A percentile compares a stretch with the other conserved stretches of the same genome.
Evolutionary conservation across 2,113 vertebrate genomes (phyloP).

Genomic region (Xiphophorus couchianus): DNA sequence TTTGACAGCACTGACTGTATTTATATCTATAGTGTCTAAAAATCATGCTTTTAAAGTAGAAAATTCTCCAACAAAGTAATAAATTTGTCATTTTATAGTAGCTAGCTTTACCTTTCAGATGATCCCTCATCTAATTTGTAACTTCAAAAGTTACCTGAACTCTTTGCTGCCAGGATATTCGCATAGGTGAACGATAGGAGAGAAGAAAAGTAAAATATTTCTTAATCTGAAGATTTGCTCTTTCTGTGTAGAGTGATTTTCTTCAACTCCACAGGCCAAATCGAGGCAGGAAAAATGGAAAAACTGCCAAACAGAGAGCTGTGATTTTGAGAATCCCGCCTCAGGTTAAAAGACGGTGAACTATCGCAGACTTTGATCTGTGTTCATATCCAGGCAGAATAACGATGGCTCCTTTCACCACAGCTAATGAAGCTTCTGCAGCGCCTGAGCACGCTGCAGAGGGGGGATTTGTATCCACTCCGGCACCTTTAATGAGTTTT

Average conservation of each 20-base stretch:
- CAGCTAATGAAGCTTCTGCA: slow-evolving; percentile 63
- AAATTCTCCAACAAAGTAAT: background rate
- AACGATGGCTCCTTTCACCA: slow-evolving; percentile 57
- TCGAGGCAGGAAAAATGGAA: slow-evolving; percentile 41
- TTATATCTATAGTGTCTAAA: background rate
- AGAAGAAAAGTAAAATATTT: slow-evolving; percentile 36
- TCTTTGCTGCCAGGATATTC: slow-evolving; percentile 15
- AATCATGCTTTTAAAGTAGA: background rate
- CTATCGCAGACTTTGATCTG: slow-evolving; percentile 64
- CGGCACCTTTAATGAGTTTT: slow-evolving; percentile 67
- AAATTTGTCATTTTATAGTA: slow-evolving; percentile 8
- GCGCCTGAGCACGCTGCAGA: slow-evolving; percentile 33
- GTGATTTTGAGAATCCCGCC: slow-evolving; percentile 57
- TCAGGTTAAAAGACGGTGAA: slow-evolving; percentile 61
- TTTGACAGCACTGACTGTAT: background rate
- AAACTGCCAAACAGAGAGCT: slow-evolving; percentile 54
- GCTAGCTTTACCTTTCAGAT: slow-evolving; percentile 12
- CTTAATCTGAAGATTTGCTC: slow-evolving; percentile 20
- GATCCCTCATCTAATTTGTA: slow-evolving; percentile 30
- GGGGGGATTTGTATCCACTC: slow-evolving; percentile 50
- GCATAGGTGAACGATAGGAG: slow-evolving; percentile 33
- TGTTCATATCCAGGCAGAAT: slow-evolving; percentile 68
- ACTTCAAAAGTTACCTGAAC: slow-evolving; percentile 38
- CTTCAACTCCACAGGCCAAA: slow-evolving; percentile 29
- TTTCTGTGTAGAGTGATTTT: slow-evolving; percentile 50